phyloP scores from a whole-genome alignment of 35 echinoderm and acorn worm genomes.

The Holothuria glaberrima region DNA sequence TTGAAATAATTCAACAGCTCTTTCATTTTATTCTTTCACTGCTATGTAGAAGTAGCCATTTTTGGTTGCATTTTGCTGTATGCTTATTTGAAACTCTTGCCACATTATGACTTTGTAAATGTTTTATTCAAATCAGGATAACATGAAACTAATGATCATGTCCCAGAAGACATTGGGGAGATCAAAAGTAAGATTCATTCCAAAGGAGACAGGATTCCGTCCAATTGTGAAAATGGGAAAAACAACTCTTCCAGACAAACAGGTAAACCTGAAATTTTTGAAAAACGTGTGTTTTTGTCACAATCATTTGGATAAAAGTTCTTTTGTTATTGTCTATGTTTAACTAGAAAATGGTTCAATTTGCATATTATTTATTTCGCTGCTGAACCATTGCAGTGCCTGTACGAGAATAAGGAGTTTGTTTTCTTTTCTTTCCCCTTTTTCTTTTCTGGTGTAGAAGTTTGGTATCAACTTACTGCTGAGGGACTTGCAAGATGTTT shows the following conservation, averaged over 20 bases:
- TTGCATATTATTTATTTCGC: no score
- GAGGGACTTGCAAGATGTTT: not conserved
- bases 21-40: no score
- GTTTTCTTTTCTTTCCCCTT: not conserved
- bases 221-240: slow-evolving; percentile 69
- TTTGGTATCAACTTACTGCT: slow-evolving; percentile 51
- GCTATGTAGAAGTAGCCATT: not conserved
- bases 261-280: slow-evolving; percentile 21
- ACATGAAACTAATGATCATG: not conserved
- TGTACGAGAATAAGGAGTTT: not conserved
- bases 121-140: not conserved
- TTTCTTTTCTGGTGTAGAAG: slow-evolving; percentile 9
- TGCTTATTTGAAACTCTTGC: not conserved
- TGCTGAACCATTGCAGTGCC: no score
- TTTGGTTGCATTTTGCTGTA: not conserved
- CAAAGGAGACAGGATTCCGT: slow-evolving; percentile 71
- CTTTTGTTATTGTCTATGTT: no score
- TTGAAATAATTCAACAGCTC: no score
- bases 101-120: not conserved
- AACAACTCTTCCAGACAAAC: slow-evolving; percentile 49
- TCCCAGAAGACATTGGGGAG: slow-evolving; percentile 43
- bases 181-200: slow-evolving; percentile 75
- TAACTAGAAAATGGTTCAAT: no score
- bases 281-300: no score
- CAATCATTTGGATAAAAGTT: no score